These are phyloP conservation scores for Gerris lacustris DNA, from an alignment of 2,888 invertebrate genomes.

Conservation along the genomic window DNA sequence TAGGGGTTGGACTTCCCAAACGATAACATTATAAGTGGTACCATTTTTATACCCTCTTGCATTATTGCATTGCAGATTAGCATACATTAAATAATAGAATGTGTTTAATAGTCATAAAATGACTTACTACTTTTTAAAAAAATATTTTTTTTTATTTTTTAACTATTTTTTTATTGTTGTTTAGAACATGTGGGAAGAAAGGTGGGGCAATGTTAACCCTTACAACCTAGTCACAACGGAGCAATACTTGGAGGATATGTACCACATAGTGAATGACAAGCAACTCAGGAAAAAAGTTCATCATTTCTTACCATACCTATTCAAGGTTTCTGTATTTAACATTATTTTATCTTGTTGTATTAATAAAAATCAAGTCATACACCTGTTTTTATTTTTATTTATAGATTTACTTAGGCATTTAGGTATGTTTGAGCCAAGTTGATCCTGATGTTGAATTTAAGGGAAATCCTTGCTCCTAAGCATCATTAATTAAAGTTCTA, in stretches of 20 bases:
- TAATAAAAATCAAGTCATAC: neutral
- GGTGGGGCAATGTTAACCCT: constrained; percentile 68
- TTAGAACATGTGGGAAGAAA: constrained; percentile 65
- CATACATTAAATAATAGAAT: too few relatives aligned
- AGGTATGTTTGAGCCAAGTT: neutral
- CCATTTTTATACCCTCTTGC: too few relatives aligned
- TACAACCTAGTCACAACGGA: constrained; percentile 73
- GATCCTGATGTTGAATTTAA: too few relatives aligned
- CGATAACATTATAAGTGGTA: too few relatives aligned
- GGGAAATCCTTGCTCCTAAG: too few relatives aligned
- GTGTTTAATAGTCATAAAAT: too few relatives aligned
- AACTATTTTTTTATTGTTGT: constrained; percentile 20
- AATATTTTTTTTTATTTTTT: neutral
- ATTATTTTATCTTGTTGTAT: neutral
- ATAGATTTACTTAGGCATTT: neutral
- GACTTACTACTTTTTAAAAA: neutral
- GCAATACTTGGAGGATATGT: constrained; percentile 69
- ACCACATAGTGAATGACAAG: constrained; percentile 65
- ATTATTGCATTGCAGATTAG: too few relatives aligned
- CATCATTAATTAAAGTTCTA: too few relatives aligned
- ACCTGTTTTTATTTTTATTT: constrained; percentile 6
- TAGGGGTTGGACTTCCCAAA: too few relatives aligned
- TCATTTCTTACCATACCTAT: constrained; percentile 65
- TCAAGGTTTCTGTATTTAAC: constrained; percentile 47
- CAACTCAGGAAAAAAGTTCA: constrained; percentile 60